phyloP scores from a whole-genome alignment of 2,888 invertebrate species.

The Dryobota labecula region DNA sequence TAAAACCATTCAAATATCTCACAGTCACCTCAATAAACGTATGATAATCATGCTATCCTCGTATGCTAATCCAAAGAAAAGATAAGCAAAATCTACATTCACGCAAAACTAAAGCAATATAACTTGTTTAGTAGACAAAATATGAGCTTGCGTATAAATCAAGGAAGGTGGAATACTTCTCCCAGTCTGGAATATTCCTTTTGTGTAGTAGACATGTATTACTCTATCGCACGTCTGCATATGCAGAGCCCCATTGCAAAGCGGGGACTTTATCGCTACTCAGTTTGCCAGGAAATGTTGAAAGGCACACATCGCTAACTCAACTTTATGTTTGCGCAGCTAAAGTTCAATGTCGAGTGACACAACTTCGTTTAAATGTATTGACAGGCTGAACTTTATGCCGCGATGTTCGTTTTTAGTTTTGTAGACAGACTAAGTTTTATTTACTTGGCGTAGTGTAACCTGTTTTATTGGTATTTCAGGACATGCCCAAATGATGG shows the following conservation, averaged over 20 bases:
- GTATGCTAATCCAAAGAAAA: constrained; percentile 33
- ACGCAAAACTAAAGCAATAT: constrained; percentile 48
- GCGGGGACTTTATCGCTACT: constrained; percentile 76
- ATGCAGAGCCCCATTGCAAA: constrained; percentile 71
- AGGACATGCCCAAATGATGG: constrained; percentile 87
- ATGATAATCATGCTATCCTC: constrained; percentile 21
- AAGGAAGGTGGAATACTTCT: constrained; percentile 67
- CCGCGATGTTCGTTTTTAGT: constrained; percentile 61
- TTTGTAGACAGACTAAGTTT: constrained; percentile 55
- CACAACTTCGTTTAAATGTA: constrained; percentile 52
- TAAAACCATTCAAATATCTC: constrained; percentile 21
- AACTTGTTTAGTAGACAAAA: constrained; percentile 63
- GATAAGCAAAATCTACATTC: constrained; percentile 19
- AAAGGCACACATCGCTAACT: constrained; percentile 63
- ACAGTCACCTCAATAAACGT: constrained; percentile 4
- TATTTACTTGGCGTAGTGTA: constrained; percentile 45
- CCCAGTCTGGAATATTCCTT: constrained; percentile 74
- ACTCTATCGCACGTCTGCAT: constrained; percentile 78
- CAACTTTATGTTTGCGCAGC: constrained; percentile 62
- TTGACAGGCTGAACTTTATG: constrained; percentile 59
- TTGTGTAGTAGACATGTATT: constrained; percentile 72
- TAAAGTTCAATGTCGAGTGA: constrained; percentile 64
- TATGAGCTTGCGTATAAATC: constrained; percentile 68
- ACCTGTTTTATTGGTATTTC: constrained; percentile 72
- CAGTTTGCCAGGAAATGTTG: constrained; percentile 74